Conservation (phyloP, 2,113 vertebrate species). For the Ranitomeya imitator region DNA sequence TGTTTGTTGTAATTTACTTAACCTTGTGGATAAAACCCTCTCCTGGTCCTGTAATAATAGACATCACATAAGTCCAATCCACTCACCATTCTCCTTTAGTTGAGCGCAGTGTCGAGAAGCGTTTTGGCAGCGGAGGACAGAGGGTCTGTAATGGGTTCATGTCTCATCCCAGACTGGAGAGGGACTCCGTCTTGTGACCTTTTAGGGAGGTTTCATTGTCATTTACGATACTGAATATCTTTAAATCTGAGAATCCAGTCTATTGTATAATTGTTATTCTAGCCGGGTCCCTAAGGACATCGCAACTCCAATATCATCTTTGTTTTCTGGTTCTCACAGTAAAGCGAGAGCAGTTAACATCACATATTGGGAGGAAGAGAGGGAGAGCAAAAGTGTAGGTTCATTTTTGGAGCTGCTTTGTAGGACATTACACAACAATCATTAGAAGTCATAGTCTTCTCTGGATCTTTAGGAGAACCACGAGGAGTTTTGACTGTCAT, state of each 20-base stretch:
- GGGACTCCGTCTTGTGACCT: not conserved
- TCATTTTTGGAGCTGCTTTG: not conserved
- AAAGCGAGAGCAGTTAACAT: not conserved
- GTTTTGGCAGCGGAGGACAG: not conserved
- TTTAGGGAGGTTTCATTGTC: not conserved
- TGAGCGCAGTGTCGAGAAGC: not conserved
- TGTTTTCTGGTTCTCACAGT: conserved; percentile 23
- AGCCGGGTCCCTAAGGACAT: conserved; percentile 12
- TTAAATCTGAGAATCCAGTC: conserved; percentile 22
- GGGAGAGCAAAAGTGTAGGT: not conserved
- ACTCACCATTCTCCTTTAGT: not conserved
- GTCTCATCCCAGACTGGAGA: not conserved
- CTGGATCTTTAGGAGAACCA: too few species aligned
- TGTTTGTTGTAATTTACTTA: not conserved
- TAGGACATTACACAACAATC: not conserved
- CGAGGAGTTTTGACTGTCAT: too few species aligned
- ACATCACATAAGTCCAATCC: not conserved
- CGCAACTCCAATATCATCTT: conserved; percentile 17
- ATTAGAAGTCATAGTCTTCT: too few species aligned
- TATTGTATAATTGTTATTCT: conserved; percentile 21
- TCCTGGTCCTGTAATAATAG: not conserved
- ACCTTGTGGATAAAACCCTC: not conserved
- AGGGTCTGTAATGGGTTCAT: not conserved
- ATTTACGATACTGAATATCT: not conserved
- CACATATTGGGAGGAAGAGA: not conserved